Evolutionary conservation across 53 echinoderm and acorn worm genomes (phyloP).

Genomic region (Antedon mediterranea): DNA sequence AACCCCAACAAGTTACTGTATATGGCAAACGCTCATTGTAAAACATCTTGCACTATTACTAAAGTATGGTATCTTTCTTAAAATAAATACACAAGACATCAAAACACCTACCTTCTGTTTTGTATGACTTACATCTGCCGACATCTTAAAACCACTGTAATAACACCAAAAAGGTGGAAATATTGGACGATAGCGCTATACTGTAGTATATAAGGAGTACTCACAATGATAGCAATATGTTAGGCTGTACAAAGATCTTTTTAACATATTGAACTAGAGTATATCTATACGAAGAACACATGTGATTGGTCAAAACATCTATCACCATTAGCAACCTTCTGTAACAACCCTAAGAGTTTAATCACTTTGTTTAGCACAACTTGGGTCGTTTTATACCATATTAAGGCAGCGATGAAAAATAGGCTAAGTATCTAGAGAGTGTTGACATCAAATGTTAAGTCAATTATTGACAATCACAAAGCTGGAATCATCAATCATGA

Average conservation of each 20-base stretch:
- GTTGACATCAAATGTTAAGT: neutral
- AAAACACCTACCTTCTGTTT: neutral
- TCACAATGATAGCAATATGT: neutral
- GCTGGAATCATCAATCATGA: too few relatives aligned
- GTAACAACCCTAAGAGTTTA: neutral
- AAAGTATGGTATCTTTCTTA: too few relatives aligned
- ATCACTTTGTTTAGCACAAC: neutral
- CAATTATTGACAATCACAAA: too few relatives aligned
- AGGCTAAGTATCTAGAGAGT: neutral
- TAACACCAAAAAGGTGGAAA: too few relatives aligned
- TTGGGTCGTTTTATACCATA: neutral
- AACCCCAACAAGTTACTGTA: too few relatives aligned
- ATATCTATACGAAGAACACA: neutral
- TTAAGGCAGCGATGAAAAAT: neutral
- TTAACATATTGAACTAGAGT: slow-evolving; percentile 1
- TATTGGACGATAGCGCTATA: too few relatives aligned
- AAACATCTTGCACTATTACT: too few relatives aligned
- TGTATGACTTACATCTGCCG: neutral
- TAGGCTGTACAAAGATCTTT: neutral
- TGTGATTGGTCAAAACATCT: neutral
- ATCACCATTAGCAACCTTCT: neutral
- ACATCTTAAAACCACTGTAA: neutral
- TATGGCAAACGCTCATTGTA: too few relatives aligned
- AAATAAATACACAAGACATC: too few relatives aligned
- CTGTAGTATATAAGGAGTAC: too few relatives aligned